These are phyloP conservation scores for Chaetodon trifascialis DNA, from an alignment of 2,113 vertebrate genomes.

Conservation along the genomic window DNA sequence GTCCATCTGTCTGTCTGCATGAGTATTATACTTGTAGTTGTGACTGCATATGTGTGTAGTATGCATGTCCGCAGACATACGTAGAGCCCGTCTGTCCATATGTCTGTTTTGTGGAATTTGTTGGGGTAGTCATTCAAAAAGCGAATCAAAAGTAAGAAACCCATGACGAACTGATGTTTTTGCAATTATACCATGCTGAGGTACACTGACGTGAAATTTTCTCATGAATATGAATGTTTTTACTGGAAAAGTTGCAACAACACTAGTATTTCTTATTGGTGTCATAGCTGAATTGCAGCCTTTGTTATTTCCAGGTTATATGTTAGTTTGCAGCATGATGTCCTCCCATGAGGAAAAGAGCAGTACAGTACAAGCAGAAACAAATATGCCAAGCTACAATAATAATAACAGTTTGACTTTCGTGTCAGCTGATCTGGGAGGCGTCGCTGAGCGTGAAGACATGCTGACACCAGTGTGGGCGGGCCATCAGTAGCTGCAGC, in stretches of 20 bases:
- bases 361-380: slow-evolving; percentile 31
- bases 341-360: slow-evolving; percentile 42
- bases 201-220: background rate
- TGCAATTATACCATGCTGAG: background rate
- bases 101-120: slow-evolving; percentile 15
- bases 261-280: background rate
- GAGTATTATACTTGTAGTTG: slow-evolving; percentile 16
- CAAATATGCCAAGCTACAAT: slow-evolving; percentile 8
- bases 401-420: slow-evolving; percentile 34
- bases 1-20: slow-evolving; percentile 30
- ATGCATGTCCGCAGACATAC: background rate
- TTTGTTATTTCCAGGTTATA: background rate
- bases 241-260: background rate
- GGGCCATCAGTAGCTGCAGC: slow-evolving; percentile 31
- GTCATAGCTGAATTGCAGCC: background rate
- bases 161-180: background rate
- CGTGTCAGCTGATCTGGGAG: slow-evolving; percentile 31
- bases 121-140: background rate
- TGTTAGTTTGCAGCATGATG: background rate
- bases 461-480: slow-evolving; percentile 43
- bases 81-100: background rate
- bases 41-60: background rate
- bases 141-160: background rate
- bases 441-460: slow-evolving; percentile 21
- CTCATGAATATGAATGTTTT: background rate